Conservation (phyloP, 2,888 invertebrate genomes). For the Subacronicta megacephala region DNA sequence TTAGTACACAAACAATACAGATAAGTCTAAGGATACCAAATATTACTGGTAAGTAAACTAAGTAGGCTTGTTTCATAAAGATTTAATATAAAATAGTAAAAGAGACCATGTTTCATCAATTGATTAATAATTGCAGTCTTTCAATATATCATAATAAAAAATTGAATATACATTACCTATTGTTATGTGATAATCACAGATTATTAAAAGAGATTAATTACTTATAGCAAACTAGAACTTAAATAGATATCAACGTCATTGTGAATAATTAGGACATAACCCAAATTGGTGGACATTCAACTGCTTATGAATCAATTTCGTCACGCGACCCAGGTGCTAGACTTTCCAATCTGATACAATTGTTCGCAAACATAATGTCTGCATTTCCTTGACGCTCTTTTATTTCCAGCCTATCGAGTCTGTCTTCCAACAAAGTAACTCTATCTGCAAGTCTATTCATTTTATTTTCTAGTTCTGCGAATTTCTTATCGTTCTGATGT, state of each 20-base stretch:
- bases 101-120: not conserved
- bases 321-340: not conserved
- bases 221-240: no score
- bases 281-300: no score
- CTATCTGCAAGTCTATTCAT: slow-evolving; percentile 56
- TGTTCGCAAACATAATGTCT: slow-evolving; percentile 16
- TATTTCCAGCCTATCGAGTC: slow-evolving; percentile 58
- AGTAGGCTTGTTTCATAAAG: not conserved
- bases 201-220: no score
- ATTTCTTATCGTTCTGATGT: slow-evolving; percentile 45
- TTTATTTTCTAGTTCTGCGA: slow-evolving; percentile 48
- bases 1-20: no score
- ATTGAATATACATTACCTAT: not conserved
- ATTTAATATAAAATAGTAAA: not conserved
- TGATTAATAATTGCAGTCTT: slow-evolving; percentile 1
- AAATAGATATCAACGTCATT: not conserved
- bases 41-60: no score
- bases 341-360: slow-evolving; percentile 18
- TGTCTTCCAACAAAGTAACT: slow-evolving; percentile 60
- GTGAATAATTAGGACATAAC: not conserved
- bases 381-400: slow-evolving; percentile 8
- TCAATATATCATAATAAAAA: not conserved
- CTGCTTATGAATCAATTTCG: not conserved
- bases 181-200: not conserved
- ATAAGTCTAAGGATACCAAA: no score